These are phyloP conservation scores for Crenuchus spilurus DNA, from an alignment of 2,797 vertebrate genomes.

Conservation along the genomic window DNA sequence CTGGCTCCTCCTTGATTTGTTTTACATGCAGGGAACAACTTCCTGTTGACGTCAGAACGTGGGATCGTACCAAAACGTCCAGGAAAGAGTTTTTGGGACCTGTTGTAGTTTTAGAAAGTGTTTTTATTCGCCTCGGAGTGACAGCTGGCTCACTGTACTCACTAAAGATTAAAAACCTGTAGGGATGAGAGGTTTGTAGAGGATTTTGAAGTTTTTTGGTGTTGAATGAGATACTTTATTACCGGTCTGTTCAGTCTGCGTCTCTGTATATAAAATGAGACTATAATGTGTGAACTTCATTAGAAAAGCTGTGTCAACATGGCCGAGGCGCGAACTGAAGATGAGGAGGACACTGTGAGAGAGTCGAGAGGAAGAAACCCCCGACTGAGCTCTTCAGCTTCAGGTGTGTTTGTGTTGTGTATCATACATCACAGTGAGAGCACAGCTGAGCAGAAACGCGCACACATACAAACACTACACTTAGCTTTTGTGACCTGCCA, in stretches of 20 bases:
- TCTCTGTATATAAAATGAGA: too few relatives aligned
- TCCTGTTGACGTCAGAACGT: conserved; percentile 79
- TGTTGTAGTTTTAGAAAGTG: neutral
- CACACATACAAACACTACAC: too few relatives aligned
- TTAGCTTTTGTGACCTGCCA: too few relatives aligned
- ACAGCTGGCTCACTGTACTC: neutral
- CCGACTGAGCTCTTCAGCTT: conserved; percentile 62
- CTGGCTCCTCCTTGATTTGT: conserved; percentile 34
- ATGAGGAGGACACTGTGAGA: conserved; percentile 83
- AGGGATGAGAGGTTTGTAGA: too few relatives aligned
- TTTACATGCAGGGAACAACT: conserved; percentile 53
- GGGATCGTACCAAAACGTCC: conserved; percentile 64
- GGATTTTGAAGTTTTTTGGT: too few relatives aligned
- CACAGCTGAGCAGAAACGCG: too few relatives aligned
- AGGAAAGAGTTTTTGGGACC: conserved; percentile 17
- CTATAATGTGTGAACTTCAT: neutral
- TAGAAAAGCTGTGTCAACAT: conserved; percentile 60
- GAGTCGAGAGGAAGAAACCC: conserved; percentile 68
- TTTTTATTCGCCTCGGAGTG: neutral
- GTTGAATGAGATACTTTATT: too few relatives aligned
- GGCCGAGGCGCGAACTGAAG: conserved; percentile 82
- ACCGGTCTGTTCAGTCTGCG: too few relatives aligned
- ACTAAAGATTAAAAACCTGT: neutral
- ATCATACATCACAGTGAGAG: too few relatives aligned
- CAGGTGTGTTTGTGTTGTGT: conserved; percentile 74